Evolutionary conservation across 2,888 invertebrate species (phyloP), one percentile per base, ranked within the genome.

Genomic region (Heliconius ethilla): DNA sequence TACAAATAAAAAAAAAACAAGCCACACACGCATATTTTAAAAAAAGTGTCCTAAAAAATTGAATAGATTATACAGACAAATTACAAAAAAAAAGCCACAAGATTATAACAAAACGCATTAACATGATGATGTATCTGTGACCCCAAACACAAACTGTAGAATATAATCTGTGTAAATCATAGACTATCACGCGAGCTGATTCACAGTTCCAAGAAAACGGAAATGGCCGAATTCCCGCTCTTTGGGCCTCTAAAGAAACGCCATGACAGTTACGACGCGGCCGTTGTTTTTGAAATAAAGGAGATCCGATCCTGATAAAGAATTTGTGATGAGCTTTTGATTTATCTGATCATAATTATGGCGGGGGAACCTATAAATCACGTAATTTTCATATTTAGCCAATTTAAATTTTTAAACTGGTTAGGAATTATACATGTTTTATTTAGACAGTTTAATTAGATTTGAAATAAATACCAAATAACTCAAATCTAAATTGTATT

Each of bases 151-250:
- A 82, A 82, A 80, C 81, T 79, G 75, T 81, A 75, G 75, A 80
- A 77, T 80, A 85, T 83, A 86, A 87, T 88, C 88, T 86, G 86
- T 86, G 89, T 91, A 92, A 92, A 91, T 93, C 92, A 91, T 92
- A 90, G 83, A 84, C 89, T 89, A 88, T 88, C 90, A 91, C 90
- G 91, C 90, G 89, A 91, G 86, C 89, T 93, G 93, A 93, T 90
- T 93, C 93, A 93, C 90, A 83, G 89, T 92, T 92, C 92, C 90
- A 88, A 91, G 93, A 92, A 92, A 92, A 90, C 93, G 93, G 93
- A 93, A 93, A 92, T 92, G 88, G 89, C 91, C 86, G 87, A 92
- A 93, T 92, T 92, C 86, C 82, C 85, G 83, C 88, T 89, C 85
- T 92, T 91, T 90, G 87, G 88, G 83, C 82, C 89, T 87, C 88